Conservation (phyloP, 2,888 invertebrate genomes). For the Thymelicus lineola region DNA sequence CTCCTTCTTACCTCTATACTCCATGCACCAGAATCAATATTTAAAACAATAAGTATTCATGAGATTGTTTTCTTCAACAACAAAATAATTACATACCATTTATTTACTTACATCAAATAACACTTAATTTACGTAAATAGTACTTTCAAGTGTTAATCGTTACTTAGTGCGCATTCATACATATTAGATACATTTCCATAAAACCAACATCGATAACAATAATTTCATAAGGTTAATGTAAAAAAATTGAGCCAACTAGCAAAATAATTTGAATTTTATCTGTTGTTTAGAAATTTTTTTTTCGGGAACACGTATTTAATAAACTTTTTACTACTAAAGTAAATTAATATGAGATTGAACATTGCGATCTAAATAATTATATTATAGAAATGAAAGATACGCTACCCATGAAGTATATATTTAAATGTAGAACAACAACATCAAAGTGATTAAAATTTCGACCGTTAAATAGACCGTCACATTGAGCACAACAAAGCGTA, state of each 20-base stretch:
- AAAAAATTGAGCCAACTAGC: conserved; percentile 66
- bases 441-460: conserved; percentile 61
- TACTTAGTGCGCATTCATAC: conserved; percentile 10
- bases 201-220: conserved; percentile 27
- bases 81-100: conserved; percentile 17
- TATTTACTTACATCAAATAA: conserved; percentile 27
- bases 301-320: conserved; percentile 50
- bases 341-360: conserved; percentile 73
- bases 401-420: conserved; percentile 51
- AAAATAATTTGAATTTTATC: conserved; percentile 7
- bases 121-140: conserved; percentile 27
- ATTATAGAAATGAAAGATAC: conserved; percentile 42
- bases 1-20: too few species aligned
- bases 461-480: conserved; percentile 69
- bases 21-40: too few species aligned
- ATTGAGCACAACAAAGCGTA: conserved; percentile 83
- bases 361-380: conserved; percentile 56
- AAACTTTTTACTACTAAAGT: conserved; percentile 49
- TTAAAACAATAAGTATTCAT: background rate
- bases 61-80: conserved; percentile 23
- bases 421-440: conserved; percentile 47
- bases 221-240: conserved; percentile 4
- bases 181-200: conserved; percentile 3
- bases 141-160: conserved; percentile 8
- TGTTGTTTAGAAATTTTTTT: conserved; percentile 39